Percentiles rank a stretch among this genome's conserved stretches.
These are phyloP conservation scores for Empis livida DNA, from an alignment of 2,888 invertebrate genomes.

Conservation along the genomic window DNA sequence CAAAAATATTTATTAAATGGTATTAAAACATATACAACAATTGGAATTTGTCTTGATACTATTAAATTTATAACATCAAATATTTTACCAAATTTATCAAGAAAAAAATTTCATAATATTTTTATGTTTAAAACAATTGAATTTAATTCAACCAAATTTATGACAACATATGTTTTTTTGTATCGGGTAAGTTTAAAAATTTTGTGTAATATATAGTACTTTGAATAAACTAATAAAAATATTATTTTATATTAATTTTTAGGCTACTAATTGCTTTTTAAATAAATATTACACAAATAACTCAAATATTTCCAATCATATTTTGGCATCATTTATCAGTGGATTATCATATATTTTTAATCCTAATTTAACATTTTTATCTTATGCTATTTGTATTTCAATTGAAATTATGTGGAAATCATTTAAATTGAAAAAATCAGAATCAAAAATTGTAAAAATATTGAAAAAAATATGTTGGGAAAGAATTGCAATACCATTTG, in stretches of 20 bases:
- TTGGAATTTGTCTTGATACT: slow-evolving; percentile 21
- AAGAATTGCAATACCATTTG: neutral
- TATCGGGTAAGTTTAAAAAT: slow-evolving; percentile 17
- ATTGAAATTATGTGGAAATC: slow-evolving; percentile 16
- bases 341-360: slow-evolving; percentile 20
- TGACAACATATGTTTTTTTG: slow-evolving; percentile 11
- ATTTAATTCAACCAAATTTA: slow-evolving; percentile 12
- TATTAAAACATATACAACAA: slow-evolving; percentile 18
- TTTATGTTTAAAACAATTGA: neutral
- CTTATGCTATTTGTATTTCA: slow-evolving; percentile 18
- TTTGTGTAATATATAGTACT: too few species aligned
- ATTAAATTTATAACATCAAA: slow-evolving; percentile 14
- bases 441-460: neutral
- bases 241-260: neutral
- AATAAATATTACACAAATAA: slow-evolving; percentile 8
- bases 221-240: too few species aligned
- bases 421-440: slow-evolving; percentile 2
- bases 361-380: slow-evolving; percentile 19
- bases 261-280: slow-evolving; percentile 20
- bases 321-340: slow-evolving; percentile 20
- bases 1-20: slow-evolving; percentile 16
- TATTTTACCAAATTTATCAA: slow-evolving; percentile 1
- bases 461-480: neutral
- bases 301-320: slow-evolving; percentile 12
- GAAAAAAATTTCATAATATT: neutral